A percentile compares a stretch with the other conserved stretches of the same genome.
Conservation (phyloP, 2,797 vertebrate species). For the Rhinophrynus dorsalis region DNA sequence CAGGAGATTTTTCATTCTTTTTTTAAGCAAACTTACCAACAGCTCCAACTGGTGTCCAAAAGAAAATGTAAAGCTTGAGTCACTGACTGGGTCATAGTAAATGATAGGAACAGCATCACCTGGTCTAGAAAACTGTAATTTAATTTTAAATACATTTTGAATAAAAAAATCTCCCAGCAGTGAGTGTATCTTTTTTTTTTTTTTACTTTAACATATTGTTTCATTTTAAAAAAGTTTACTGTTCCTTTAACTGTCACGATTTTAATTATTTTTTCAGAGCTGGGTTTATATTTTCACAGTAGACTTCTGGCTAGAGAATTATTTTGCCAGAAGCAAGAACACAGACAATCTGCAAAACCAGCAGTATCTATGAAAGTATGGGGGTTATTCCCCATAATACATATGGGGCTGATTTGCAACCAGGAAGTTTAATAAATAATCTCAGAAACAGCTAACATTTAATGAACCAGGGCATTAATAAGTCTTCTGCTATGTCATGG, state of each 20-base stretch:
- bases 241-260: background rate
- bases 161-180: no score
- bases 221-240: no score
- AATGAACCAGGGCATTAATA: background rate
- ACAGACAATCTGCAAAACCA: background rate
- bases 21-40: no score
- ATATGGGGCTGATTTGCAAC: conserved; percentile 2
- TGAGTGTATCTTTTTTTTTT: no score
- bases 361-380: conserved; percentile 2
- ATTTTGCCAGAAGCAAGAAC: background rate
- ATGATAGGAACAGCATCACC: no score
- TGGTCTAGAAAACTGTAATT: background rate
- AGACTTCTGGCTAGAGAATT: background rate
- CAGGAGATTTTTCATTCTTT: no score
- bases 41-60: no score
- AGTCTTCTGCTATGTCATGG: conserved; percentile 1
- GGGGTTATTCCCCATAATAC: background rate
- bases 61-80: no score
- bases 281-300: background rate
- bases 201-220: background rate
- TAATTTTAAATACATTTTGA: no score
- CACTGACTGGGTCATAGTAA: conserved; percentile 65
- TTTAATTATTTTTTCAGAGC: conserved; percentile 56
- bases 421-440: background rate
- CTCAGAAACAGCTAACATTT: conserved; percentile 9